Conservation (phyloP, 2,888 invertebrate species). For the Pterostichus madidus region DNA sequence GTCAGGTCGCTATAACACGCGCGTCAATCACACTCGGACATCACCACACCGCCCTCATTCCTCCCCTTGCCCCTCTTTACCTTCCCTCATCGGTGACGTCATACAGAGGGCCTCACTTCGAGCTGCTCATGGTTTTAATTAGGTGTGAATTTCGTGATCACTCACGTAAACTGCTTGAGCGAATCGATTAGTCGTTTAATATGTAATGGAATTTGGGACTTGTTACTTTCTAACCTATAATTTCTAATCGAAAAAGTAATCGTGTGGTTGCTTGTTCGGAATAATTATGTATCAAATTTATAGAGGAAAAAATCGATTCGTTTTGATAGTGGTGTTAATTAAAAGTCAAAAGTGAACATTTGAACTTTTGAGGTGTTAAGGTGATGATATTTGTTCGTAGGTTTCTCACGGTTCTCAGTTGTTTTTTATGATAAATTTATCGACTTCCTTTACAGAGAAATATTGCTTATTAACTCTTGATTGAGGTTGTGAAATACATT, state of each 20-base stretch:
- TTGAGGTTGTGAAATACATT: too few species aligned
- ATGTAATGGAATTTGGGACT: background rate
- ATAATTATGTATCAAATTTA: conserved; percentile 1
- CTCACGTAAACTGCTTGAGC: conserved; percentile 51
- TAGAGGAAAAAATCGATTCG: background rate
- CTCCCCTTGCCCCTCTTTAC: background rate
- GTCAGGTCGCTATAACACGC: conserved; percentile 49
- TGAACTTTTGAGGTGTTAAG: background rate
- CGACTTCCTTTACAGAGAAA: background rate
- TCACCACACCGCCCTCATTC: conserved; percentile 28
- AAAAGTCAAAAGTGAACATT: background rate
- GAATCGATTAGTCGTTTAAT: conserved; percentile 45
- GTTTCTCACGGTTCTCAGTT: background rate
- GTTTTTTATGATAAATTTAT: background rate
- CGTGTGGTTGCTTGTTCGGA: background rate
- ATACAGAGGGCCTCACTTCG: conserved; percentile 18
- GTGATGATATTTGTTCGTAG: background rate
- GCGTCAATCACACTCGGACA: conserved; percentile 58
- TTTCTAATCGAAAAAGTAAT: too few species aligned
- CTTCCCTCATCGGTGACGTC: too few species aligned
- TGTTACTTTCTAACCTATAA: background rate
- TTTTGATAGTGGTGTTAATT: background rate
- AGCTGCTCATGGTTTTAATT: conserved; percentile 45
- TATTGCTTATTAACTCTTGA: background rate
- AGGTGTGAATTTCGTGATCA: conserved; percentile 58